phyloP scores from a whole-genome alignment of 1,140 invertebrate genomes.

The Meloidogyne exigua region DNA sequence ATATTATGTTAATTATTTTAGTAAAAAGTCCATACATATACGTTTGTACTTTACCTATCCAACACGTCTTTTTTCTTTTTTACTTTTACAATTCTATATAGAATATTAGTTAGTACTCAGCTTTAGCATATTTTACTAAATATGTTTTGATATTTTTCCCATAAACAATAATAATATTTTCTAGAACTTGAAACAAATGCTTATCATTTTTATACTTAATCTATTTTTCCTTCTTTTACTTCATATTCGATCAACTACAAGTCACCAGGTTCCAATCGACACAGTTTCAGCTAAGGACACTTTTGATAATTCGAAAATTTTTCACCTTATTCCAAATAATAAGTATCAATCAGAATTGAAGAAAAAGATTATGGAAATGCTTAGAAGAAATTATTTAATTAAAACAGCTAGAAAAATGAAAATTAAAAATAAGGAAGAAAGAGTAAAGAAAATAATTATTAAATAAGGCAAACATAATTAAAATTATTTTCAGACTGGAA shows the following conservation, averaged over 20 bases:
- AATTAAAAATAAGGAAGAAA: not conserved
- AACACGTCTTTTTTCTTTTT: too few relatives aligned
- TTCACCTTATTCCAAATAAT: not conserved
- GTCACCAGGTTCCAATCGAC: not conserved
- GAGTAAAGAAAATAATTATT: not conserved
- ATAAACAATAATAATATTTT: too few relatives aligned
- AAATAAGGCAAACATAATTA: too few relatives aligned
- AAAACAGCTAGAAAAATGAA: not conserved
- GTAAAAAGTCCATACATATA: too few relatives aligned
- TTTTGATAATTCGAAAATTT: not conserved
- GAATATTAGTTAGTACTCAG: too few relatives aligned
- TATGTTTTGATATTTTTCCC: too few relatives aligned
- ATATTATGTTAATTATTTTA: too few relatives aligned
- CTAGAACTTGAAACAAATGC: not conserved
- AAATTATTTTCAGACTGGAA: not conserved
- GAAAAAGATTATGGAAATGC: not conserved
- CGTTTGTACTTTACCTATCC: too few relatives aligned
- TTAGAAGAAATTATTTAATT: slow-evolving; percentile 1
- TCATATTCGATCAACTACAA: not conserved
- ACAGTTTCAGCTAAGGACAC: not conserved
- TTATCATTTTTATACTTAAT: not conserved
- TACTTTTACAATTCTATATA: too few relatives aligned
- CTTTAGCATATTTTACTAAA: too few relatives aligned
- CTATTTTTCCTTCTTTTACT: not conserved
- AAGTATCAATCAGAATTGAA: not conserved